These are phyloP conservation scores for Phalacrocorax carbo DNA, from an alignment of 2,113 vertebrate species.

Conservation along the genomic window DNA sequence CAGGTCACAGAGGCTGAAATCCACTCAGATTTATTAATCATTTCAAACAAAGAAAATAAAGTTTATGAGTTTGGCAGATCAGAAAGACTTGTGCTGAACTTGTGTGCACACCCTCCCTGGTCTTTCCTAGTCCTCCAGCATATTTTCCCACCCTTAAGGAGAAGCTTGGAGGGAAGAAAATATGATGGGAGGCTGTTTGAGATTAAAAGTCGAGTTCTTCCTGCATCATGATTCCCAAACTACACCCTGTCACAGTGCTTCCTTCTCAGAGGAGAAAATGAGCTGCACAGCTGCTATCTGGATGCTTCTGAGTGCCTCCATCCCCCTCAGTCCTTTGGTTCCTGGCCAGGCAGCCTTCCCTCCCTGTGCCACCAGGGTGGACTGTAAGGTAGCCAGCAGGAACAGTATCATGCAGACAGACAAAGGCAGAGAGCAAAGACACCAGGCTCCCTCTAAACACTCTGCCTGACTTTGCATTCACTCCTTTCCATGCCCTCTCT, in stretches of 20 bases:
- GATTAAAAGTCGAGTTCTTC: background rate
- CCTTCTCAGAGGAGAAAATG: background rate
- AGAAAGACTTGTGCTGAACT: background rate
- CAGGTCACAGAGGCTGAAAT: background rate
- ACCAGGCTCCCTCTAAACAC: background rate
- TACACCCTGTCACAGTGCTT: background rate
- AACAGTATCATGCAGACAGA: background rate
- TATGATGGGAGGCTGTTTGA: background rate
- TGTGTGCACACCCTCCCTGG: background rate
- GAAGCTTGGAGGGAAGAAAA: background rate
- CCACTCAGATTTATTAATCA: background rate
- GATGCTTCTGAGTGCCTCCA: background rate
- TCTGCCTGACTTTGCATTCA: background rate
- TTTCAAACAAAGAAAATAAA: background rate
- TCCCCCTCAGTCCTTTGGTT: background rate
- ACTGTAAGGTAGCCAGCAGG: background rate
- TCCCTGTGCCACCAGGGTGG: background rate
- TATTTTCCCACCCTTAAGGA: background rate
- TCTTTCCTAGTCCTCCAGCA: background rate
- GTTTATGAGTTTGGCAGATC: background rate
- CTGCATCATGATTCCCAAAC: rapidly evolving
- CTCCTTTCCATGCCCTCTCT: background rate
- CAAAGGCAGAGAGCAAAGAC: background rate
- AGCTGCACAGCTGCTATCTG: background rate
- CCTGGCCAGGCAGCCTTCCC: background rate